Percentiles rank a stretch among this genome's conserved stretches.
Evolutionary conservation across 2,113 vertebrate species (phyloP).

Genomic region (Strigops habroptila): DNA sequence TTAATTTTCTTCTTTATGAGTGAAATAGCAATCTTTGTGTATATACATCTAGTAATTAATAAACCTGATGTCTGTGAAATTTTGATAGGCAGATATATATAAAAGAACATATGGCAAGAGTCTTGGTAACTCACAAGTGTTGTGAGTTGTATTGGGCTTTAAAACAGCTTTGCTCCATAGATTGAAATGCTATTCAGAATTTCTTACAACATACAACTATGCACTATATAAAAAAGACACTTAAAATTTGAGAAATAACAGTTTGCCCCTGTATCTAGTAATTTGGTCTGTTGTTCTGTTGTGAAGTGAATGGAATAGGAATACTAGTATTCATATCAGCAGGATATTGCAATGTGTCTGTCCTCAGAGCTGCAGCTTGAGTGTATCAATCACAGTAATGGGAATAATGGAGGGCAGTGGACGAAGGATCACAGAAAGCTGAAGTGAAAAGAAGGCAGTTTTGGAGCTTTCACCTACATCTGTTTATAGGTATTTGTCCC

Average conservation of each 20-base stretch:
- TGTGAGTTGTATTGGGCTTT: neutral
- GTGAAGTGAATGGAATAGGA: neutral
- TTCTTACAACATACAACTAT: neutral
- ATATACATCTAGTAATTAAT: neutral
- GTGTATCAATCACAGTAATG: neutral
- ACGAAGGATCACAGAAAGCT: neutral
- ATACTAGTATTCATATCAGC: rapidly evolving
- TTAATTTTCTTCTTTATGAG: neutral
- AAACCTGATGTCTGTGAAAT: neutral
- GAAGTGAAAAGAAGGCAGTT: neutral
- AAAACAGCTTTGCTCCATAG: neutral
- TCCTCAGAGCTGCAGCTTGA: neutral
- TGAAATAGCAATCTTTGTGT: neutral
- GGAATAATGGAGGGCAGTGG: neutral
- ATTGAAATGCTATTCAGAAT: neutral
- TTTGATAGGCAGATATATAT: neutral
- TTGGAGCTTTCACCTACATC: neutral
- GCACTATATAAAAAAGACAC: neutral
- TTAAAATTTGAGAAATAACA: neutral
- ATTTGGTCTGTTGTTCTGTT: neutral
- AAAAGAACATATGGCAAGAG: neutral
- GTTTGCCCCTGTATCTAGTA: neutral
- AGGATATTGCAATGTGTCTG: neutral
- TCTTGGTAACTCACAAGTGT: neutral
- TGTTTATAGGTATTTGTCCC: neutral